phyloP scores from a whole-genome alignment of 2,797 vertebrate species.

The Numenius phaeopus region DNA sequence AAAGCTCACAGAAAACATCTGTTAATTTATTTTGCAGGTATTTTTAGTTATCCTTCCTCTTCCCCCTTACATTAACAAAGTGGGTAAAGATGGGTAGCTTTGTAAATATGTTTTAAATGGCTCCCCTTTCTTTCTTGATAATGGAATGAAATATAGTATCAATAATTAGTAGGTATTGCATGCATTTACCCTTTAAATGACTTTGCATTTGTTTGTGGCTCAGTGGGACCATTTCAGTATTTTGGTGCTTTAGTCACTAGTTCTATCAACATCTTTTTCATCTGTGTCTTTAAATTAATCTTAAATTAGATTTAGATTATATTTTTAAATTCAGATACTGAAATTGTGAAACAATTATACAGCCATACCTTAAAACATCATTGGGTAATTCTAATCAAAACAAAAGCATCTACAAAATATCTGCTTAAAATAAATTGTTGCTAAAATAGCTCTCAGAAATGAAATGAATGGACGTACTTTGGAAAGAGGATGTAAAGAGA shows the following conservation, averaged over 20 bases:
- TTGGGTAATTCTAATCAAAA: not conserved
- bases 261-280: not conserved
- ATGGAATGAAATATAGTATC: not conserved
- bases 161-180: not conserved
- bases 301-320: not conserved
- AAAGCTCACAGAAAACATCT: not conserved
- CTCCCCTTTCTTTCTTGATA: not conserved
- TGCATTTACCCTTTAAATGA: not conserved
- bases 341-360: not conserved
- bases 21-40: not conserved
- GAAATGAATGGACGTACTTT: not conserved
- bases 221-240: not conserved
- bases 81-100: not conserved
- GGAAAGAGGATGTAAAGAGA: not conserved
- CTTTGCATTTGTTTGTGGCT: not conserved
- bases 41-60: not conserved
- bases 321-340: not conserved
- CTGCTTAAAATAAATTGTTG: not conserved
- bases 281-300: not conserved
- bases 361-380: not conserved
- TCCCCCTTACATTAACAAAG: not conserved
- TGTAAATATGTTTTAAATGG: not conserved
- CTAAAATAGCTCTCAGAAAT: not conserved
- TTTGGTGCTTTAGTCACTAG: not conserved
- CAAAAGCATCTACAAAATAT: not conserved